phyloP scores from a whole-genome alignment of 1,140 invertebrate genomes.

The Cryptotermes secundus region DNA sequence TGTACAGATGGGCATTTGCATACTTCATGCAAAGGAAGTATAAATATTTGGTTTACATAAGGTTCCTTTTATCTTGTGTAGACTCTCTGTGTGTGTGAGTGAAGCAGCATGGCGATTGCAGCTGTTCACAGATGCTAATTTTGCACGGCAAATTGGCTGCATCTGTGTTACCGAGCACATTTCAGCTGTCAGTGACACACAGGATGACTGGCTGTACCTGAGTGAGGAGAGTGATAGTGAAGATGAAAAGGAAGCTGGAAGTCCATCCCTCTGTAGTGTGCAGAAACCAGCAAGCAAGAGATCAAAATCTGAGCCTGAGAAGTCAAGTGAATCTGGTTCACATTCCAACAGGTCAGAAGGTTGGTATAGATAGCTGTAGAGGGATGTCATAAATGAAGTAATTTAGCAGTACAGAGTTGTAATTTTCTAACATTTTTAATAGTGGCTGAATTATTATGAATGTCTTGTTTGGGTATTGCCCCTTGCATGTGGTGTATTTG shows the following conservation, averaged over 20 bases:
- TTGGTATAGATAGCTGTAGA: not conserved
- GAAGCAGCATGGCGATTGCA: constrained; percentile 30
- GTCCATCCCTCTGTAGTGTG: not conserved
- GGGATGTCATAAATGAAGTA: no score
- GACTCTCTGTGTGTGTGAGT: constrained; percentile 27
- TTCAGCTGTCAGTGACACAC: not conserved
- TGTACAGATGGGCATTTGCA: not conserved
- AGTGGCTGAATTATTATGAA: no score
- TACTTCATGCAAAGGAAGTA: no score
- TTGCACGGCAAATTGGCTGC: not conserved
- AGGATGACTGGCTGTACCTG: constrained; percentile 19
- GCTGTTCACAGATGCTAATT: constrained; percentile 25
- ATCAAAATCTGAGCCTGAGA: constrained; percentile 12
- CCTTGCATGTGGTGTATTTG: no score
- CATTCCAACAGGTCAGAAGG: constrained; percentile 4
- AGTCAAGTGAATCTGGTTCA: constrained; percentile 28
- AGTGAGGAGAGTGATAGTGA: constrained; percentile 26
- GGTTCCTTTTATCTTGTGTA: not conserved
- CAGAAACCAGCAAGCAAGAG: not conserved
- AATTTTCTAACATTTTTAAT: no score
- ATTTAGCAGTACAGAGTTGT: no score
- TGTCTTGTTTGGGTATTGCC: no score
- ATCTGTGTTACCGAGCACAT: not conserved
- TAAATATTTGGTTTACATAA: no score
- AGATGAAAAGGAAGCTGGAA: constrained; percentile 7